phyloP scores from a whole-genome alignment of 2,888 invertebrate species.

The Hermaeophaga mercurialis region DNA sequence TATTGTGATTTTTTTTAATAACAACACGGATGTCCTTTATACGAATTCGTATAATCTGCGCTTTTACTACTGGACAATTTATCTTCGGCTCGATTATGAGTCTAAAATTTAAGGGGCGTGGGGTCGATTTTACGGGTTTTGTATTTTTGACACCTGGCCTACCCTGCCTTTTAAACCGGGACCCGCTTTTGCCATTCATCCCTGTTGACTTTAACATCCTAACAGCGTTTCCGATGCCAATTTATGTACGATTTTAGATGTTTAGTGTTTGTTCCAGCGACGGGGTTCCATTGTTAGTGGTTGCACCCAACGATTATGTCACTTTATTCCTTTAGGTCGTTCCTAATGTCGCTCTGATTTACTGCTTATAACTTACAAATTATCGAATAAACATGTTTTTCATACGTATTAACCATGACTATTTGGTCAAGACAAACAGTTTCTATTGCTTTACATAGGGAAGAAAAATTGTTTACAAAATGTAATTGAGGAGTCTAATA shows the following conservation, averaged over 20 bases:
- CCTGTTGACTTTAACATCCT: constrained; percentile 45
- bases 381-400: neutral
- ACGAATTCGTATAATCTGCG: constrained; percentile 9
- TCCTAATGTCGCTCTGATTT: constrained; percentile 38
- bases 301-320: constrained; percentile 27
- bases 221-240: constrained; percentile 46
- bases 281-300: constrained; percentile 33
- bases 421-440: no score
- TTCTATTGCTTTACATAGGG: no score
- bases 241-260: constrained; percentile 46
- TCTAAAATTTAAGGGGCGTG: constrained; percentile 46
- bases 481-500: no score
- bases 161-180: constrained; percentile 54
- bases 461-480: no score
- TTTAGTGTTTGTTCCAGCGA: constrained; percentile 35
- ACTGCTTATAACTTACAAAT: constrained; percentile 22
- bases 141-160: constrained; percentile 57
- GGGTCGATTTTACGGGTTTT: constrained; percentile 52
- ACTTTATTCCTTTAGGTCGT: constrained; percentile 30
- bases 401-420: no score
- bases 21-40: constrained; percentile 2
- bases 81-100: constrained; percentile 23
- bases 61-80: constrained; percentile 22
- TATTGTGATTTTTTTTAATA: neutral
- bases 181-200: constrained; percentile 42